These are phyloP conservation scores for Cyprinodon brontotheroides DNA, from an alignment of 2,113 vertebrate species.

Conservation along the genomic window DNA sequence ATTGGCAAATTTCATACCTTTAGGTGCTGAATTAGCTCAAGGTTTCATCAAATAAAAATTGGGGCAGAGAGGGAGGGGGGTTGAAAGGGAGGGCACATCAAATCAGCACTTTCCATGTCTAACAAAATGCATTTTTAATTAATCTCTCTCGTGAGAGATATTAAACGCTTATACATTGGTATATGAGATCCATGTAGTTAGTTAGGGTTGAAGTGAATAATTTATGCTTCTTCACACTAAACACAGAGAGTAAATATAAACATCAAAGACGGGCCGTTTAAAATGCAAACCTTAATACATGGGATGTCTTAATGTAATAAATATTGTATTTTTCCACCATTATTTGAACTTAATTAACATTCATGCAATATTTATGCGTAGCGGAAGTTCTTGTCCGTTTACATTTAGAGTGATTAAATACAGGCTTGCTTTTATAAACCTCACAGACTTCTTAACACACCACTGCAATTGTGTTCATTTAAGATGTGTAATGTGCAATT, in stretches of 20 bases:
- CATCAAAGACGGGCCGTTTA: slow-evolving; percentile 76
- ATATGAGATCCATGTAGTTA: slow-evolving; percentile 77
- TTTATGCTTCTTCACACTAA: slow-evolving; percentile 73
- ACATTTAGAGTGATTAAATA: slow-evolving; percentile 76
- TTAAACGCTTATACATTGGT: slow-evolving; percentile 78
- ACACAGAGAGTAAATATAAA: slow-evolving; percentile 81
- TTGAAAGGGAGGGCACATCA: slow-evolving; percentile 62
- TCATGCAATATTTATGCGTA: slow-evolving; percentile 79
- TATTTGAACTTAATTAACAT: slow-evolving; percentile 83
- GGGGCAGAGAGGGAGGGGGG: slow-evolving; percentile 10
- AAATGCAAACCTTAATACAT: slow-evolving; percentile 71
- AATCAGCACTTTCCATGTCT: slow-evolving; percentile 82
- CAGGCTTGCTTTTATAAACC: slow-evolving; percentile 56
- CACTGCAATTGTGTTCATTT: slow-evolving; percentile 32
- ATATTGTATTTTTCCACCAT: slow-evolving; percentile 78
- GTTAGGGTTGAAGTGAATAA: slow-evolving; percentile 77
- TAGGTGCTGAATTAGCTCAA: slow-evolving; percentile 72
- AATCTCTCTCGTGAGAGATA: slow-evolving; percentile 83
- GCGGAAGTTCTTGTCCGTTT: slow-evolving; percentile 76
- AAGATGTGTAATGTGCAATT: slow-evolving; percentile 15
- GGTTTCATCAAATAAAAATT: slow-evolving; percentile 79
- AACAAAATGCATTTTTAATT: slow-evolving; percentile 86
- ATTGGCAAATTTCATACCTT: slow-evolving; percentile 78
- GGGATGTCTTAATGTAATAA: slow-evolving; percentile 74
- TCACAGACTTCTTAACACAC: slow-evolving; percentile 43